Base-by-base conservation (phyloP, 2,797 vertebrate genomes). In the Arnoldichthys spilopterus region DNA sequence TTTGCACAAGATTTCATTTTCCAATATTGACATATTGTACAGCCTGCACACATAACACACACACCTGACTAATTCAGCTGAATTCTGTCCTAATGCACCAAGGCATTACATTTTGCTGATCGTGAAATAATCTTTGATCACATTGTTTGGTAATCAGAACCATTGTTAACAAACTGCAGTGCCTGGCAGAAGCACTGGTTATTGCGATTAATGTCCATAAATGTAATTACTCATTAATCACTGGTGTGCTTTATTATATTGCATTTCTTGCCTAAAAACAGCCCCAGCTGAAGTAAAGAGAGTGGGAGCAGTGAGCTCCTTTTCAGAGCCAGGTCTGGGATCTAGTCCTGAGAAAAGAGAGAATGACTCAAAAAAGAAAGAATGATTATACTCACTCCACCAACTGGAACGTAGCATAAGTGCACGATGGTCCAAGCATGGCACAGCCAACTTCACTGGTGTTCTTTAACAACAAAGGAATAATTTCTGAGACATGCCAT, bases 351-450 rank as follows among this genome's bases (percentile, higher is more conserved):
- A 13, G 11, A 24, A 26, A 56, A 56, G 53, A 56, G 22, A 26
- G 53, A 11, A 12, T 47, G 5, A 13, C 5, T 2, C 0, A 16
- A 16, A 28, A 16, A 32, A n/a, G 20, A n/a, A 12, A n/a, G 4
- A 20, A 63, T 0, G 16, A n/a, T 40, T 47, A 43, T 66, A 97
- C 97, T 97, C 92, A 99, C 98, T 97, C 96, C 70, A 96, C 91
- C 87, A 99, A 93, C 87, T 98, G 96, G 88, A 86, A 98, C 24
- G 98, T 98, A 53, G 97, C 95, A 0, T 93, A 99, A 3, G 96
- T 97, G 82, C 98, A 99, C 0, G 95, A 94, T 0, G 97, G 96
- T 2, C 98, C 98, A 82, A 99, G 88, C 89, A 99, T 93, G 59
- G 91, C 91, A 76, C 97, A 99, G 47, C 98, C 98, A 0, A 92